Conservation (phyloP, 2,797 vertebrate species). For the Enteromius afrohamiltoni region DNA sequence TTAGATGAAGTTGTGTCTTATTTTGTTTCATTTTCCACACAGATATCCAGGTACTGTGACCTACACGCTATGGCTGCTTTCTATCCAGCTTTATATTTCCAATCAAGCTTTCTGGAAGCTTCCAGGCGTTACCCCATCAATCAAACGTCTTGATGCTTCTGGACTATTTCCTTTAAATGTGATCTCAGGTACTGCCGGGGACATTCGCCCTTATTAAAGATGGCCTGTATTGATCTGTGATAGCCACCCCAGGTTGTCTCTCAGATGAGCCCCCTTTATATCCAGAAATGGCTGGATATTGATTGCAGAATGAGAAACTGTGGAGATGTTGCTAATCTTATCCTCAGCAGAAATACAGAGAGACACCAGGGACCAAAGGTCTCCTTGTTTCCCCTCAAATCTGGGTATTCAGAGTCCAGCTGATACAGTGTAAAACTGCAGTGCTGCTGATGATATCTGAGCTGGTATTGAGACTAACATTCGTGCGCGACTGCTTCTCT, state of each 20-base stretch:
- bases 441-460: conserved; percentile 18
- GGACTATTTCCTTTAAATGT: conserved; percentile 56
- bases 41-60: not conserved
- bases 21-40: not conserved
- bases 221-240: conserved; percentile 57
- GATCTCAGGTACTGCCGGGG: conserved; percentile 42
- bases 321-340: conserved; percentile 38
- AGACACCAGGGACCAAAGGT: conserved; percentile 11
- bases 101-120: conserved; percentile 19
- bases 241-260: conserved; percentile 52
- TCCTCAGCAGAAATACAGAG: not conserved
- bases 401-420: conserved; percentile 1
- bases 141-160: conserved; percentile 44
- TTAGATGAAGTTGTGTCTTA: not conserved
- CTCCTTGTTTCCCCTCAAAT: conserved; percentile 11
- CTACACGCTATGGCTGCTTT: not conserved
- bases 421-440: not conserved
- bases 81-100: not conserved
- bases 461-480: not conserved
- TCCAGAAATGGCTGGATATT: conserved; percentile 58
- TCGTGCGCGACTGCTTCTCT: not conserved
- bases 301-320: conserved; percentile 55
- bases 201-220: conserved; percentile 62
- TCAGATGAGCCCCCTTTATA: conserved; percentile 54
- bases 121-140: conserved; percentile 40